phyloP scores from a whole-genome alignment of 2,888 invertebrate genomes.

The Drosophila formosana region DNA sequence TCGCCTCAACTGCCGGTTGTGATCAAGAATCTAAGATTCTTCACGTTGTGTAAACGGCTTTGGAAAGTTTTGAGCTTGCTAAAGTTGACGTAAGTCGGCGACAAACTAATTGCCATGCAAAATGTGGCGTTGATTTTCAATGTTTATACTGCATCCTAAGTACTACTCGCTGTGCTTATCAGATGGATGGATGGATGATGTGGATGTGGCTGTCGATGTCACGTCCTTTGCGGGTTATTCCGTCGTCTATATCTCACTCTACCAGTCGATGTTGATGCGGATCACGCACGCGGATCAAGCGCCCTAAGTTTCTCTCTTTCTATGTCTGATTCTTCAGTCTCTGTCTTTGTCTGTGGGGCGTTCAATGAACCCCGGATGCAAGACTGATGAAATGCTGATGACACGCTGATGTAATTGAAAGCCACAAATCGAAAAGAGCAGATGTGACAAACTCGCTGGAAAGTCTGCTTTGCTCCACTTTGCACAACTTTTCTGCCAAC shows the following conservation, averaged over 20 bases:
- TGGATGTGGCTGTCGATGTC: conserved; percentile 21
- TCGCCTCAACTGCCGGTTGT: background rate
- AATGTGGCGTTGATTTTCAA: conserved; percentile 18
- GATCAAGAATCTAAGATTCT: conserved; percentile 5
- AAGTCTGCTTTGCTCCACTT: conserved; percentile 1
- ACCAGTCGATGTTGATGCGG: conserved; percentile 28
- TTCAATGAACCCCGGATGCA: conserved; percentile 42
- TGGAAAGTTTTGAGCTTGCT: background rate
- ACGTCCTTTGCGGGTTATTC: conserved; percentile 56
- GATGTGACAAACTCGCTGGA: conserved; percentile 12
- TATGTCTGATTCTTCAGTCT: conserved; percentile 1
- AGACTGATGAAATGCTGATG: conserved; percentile 22
- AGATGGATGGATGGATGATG: conserved; percentile 1
- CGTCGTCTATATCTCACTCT: conserved; percentile 17
- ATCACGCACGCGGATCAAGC: conserved; percentile 46
- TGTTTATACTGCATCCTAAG: conserved; percentile 7
- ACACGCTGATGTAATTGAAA: conserved; percentile 39
- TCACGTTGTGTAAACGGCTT: conserved; percentile 1
- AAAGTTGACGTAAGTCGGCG: conserved; percentile 11
- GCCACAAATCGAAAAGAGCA: background rate
- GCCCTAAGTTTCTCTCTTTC: background rate
- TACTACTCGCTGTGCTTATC: conserved; percentile 10
- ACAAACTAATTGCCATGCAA: conserved; percentile 46
- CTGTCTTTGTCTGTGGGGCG: conserved; percentile 24
- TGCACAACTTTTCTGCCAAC: background rate